Evolutionary conservation across 1,140 invertebrate species (phyloP).

Genomic region (Bombus huntii): DNA sequence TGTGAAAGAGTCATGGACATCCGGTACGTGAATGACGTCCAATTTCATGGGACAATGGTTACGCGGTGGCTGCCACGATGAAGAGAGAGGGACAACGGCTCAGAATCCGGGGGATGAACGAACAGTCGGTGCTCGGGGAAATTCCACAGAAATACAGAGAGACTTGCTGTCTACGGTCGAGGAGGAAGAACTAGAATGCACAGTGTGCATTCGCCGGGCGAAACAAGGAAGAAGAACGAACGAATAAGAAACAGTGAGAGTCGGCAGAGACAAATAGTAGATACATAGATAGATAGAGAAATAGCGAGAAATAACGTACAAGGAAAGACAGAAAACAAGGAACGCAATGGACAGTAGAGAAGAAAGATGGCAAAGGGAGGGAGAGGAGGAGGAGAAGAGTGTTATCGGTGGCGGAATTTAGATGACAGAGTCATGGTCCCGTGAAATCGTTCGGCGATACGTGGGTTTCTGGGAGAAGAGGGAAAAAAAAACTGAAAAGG

Average conservation of each 20-base stretch:
- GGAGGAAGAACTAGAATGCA: background rate
- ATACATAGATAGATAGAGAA: background rate
- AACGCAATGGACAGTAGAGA: too few species aligned
- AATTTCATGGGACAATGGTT: conserved; percentile 75
- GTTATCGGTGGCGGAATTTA: conserved; percentile 52
- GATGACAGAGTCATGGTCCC: conserved; percentile 60
- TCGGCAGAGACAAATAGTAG: too few species aligned
- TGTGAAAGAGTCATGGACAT: conserved; percentile 70
- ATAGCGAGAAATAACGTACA: conserved; percentile 9
- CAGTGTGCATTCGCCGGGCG: background rate
- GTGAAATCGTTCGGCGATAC: conserved; percentile 59
- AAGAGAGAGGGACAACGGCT: conserved; percentile 38
- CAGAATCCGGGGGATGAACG: conserved; percentile 13
- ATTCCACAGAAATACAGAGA: conserved; percentile 19
- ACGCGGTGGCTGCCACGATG: conserved; percentile 56
- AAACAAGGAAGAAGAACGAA: background rate
- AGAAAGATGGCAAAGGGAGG: background rate
- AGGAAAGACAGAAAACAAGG: background rate
- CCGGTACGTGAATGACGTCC: conserved; percentile 72
- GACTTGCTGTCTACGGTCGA: background rate
- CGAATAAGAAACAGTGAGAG: background rate
- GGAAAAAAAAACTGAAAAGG: background rate
- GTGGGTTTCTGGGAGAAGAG: background rate
- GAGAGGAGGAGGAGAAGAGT: background rate
- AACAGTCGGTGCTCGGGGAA: conserved; percentile 2